A percentile compares a stretch with the other conserved stretches of the same genome.
Evolutionary conservation across 2,888 invertebrate genomes (phyloP).

Genomic region (Eumacrocentrus americanus): DNA sequence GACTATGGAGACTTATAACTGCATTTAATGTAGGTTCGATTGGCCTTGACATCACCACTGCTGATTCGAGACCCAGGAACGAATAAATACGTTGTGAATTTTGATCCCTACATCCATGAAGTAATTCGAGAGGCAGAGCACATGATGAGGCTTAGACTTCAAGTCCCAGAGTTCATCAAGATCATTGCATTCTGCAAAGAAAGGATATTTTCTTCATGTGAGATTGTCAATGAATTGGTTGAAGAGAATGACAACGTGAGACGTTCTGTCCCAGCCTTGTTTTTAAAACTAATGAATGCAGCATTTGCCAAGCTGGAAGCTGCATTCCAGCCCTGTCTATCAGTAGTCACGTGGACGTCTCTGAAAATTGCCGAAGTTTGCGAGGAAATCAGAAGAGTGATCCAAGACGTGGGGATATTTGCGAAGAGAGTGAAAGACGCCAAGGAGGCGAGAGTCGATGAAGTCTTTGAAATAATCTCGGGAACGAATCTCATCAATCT

Average conservation of each 20-base stretch:
- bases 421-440: constrained; percentile 76
- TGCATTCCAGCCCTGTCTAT: constrained; percentile 76
- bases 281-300: constrained; percentile 73
- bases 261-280: constrained; percentile 69
- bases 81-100: constrained; percentile 72
- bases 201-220: constrained; percentile 69
- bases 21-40: constrained; percentile 68
- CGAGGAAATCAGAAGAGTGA: constrained; percentile 64
- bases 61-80: constrained; percentile 72
- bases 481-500: constrained; percentile 69
- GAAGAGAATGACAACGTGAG: constrained; percentile 66
- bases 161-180: constrained; percentile 78
- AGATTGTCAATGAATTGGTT: constrained; percentile 69
- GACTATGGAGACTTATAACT: no score
- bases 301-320: constrained; percentile 73
- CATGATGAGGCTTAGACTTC: constrained; percentile 77
- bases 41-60: constrained; percentile 74
- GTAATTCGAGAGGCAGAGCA: constrained; percentile 82
- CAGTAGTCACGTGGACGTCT: constrained; percentile 83
- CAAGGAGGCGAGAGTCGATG: constrained; percentile 77
- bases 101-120: constrained; percentile 74
- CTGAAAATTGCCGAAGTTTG: constrained; percentile 73
- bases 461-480: constrained; percentile 70
- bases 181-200: constrained; percentile 77
- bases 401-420: constrained; percentile 72